These are phyloP conservation scores for Cerastoderma edule DNA, from an alignment of 2,888 invertebrate species.

Conservation along the genomic window DNA sequence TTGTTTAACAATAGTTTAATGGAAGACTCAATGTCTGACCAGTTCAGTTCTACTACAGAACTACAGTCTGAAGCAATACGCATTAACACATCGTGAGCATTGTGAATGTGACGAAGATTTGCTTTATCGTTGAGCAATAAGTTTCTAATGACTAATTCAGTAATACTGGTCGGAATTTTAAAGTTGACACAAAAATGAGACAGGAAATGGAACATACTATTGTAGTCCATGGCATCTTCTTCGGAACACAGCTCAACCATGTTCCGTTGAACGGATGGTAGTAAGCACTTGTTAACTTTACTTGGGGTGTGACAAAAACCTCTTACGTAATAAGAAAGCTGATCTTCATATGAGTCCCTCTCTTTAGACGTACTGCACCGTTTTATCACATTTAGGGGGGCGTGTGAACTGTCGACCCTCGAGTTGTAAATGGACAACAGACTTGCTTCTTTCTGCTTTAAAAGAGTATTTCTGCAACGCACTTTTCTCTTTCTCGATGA, in stretches of 20 bases:
- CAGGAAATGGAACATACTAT: neutral
- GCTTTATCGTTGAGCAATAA: neutral
- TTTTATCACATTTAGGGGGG: too few relatives aligned
- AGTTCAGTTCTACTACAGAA: neutral
- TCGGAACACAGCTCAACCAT: neutral
- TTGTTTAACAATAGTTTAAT: neutral
- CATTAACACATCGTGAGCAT: conserved; percentile 3
- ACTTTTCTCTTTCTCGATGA: neutral
- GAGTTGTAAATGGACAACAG: too few relatives aligned
- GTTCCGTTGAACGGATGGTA: too few relatives aligned
- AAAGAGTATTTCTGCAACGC: neutral
- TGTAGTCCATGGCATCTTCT: neutral
- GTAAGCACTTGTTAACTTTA: too few relatives aligned
- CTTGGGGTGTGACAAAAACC: too few relatives aligned
- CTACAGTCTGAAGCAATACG: neutral
- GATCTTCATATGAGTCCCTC: too few relatives aligned
- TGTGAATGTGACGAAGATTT: neutral
- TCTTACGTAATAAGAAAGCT: too few relatives aligned
- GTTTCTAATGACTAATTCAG: neutral
- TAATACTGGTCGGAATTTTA: neutral
- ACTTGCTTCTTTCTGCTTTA: too few relatives aligned
- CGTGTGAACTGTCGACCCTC: too few relatives aligned
- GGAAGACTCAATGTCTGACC: neutral
- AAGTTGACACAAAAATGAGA: neutral
- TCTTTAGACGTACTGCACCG: too few relatives aligned